Evolutionary conservation across 1,140 invertebrate species (phyloP), one percentile per base, ranked within the genome.

Genomic region (Zaprionus gabonicus): DNA sequence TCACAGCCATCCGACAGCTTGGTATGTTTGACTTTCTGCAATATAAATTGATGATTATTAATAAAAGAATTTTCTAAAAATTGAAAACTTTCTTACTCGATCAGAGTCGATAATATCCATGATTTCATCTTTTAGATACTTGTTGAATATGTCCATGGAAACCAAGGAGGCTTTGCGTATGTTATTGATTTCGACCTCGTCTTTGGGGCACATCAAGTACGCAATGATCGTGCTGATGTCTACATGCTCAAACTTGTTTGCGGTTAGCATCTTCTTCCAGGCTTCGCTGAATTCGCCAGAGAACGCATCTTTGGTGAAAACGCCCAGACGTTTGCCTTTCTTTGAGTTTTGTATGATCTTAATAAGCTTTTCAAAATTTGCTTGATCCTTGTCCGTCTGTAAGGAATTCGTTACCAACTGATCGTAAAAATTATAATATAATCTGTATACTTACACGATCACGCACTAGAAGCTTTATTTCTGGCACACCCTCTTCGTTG

Each of bases 41-140:
- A 71, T 65, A 41, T 17, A 13, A 53, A 0, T 31, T 0, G 23
- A 62, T 44, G 49, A 17, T 17, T 31, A 41, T 57, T 25, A 3
- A 23, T 4, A 13, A 1, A 10, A 27, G 9, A 20, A 34, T 6
- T n/a, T 10, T 9, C 7, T 17, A 46, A 20, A 1, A 1, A 10
- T 1, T 7, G 1, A n/a, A 23, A 28, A 58, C n/a, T 28, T 10
- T 60, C 74, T 91, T 94, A 98, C 97, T 93, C 97, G 97, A 91
- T 99, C 99, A 7, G 97, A 96, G 95, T 99, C 99, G 91, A 99
- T 99, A 81, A 99, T 98, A 93, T 99, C 98, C 96, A 99, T 99
- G 67, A 99, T 97, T 93, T 99, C 97, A 93, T 99, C 97, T 93
- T 98, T 98, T 7, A 99, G 94, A 94, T 98, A 99, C 91, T 99